Evolutionary conservation across 1,140 invertebrate genomes (phyloP).

Genomic region (Trinorchestia longiramus): DNA sequence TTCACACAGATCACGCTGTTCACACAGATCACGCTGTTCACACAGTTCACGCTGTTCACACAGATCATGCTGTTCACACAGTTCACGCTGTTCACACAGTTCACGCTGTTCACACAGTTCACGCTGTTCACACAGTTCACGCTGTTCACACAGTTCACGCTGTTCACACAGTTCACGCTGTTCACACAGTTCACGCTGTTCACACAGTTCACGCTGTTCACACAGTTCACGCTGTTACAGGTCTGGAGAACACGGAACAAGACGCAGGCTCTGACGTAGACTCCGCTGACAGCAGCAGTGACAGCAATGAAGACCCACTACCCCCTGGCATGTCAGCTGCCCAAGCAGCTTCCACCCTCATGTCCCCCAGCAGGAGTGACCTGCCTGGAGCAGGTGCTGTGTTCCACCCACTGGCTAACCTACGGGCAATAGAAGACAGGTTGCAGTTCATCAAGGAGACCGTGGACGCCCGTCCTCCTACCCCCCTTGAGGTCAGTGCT

Average conservation of each 20-base stretch:
- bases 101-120: no score
- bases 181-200: no score
- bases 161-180: no score
- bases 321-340: constrained; percentile 27
- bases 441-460: constrained; percentile 46
- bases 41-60: no score
- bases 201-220: not conserved
- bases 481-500: not conserved
- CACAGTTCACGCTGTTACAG: not conserved
- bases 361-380: not conserved
- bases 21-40: no score
- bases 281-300: not conserved
- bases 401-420: constrained; percentile 43
- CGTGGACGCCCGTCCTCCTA: not conserved
- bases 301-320: not conserved
- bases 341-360: not conserved
- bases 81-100: no score
- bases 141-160: no score
- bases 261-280: not conserved
- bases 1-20: no score
- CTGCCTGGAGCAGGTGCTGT: not conserved
- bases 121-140: no score
- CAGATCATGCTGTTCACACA: no score
- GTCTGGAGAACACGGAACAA: not conserved
- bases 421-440: constrained; percentile 24